phyloP scores from a whole-genome alignment of 2,113 vertebrate species.

The Mungos mungo region DNA sequence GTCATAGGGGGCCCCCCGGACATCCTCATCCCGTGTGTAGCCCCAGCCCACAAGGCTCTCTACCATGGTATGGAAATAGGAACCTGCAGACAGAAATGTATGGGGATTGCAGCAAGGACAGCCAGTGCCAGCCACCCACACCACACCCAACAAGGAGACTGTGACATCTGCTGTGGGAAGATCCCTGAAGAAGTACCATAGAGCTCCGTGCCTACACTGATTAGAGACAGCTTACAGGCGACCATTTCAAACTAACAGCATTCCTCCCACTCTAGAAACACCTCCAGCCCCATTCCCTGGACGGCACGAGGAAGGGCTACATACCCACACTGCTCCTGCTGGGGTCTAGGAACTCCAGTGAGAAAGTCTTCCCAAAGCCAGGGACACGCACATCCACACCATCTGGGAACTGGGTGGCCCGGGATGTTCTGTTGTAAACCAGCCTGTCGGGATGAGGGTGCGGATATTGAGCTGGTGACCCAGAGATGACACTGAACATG shows the following conservation, averaged over 20 bases:
- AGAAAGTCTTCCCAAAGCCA: conserved; percentile 93
- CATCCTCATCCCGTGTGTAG: conserved; percentile 91
- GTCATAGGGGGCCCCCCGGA: conserved; percentile 97
- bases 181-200: neutral
- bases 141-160: neutral
- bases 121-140: neutral
- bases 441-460: conserved; percentile 82
- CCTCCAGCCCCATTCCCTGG: neutral
- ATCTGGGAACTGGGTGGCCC: conserved; percentile 87
- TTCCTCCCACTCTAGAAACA: neutral
- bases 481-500: neutral
- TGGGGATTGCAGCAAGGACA: neutral
- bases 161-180: neutral
- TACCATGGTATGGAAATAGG: conserved; percentile 96
- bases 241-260: neutral
- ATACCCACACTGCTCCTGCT: conserved; percentile 93
- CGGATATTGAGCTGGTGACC: neutral
- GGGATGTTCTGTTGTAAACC: conserved; percentile 93
- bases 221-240: neutral
- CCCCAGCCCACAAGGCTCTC: conserved; percentile 93
- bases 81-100: conserved; percentile 86
- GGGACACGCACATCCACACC: conserved; percentile 94
- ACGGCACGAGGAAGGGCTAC: conserved; percentile 72
- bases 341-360: conserved; percentile 96
- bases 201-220: neutral